phyloP scores from a whole-genome alignment of 2,888 invertebrate species.

The Phaedon cochleariae region DNA sequence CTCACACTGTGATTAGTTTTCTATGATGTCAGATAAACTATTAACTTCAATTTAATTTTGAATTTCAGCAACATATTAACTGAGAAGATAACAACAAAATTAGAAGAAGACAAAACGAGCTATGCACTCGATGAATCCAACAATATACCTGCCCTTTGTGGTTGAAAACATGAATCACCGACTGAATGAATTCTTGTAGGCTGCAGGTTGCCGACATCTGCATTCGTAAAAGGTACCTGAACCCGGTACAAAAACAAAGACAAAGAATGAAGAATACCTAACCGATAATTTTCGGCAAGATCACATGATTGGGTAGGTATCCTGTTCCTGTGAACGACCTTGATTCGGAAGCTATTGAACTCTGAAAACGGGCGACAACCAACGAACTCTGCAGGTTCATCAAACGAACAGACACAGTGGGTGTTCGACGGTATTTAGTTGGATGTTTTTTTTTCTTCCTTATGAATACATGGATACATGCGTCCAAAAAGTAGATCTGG shows the following conservation, averaged over 20 bases:
- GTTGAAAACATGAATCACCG: not conserved
- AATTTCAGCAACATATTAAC: no score
- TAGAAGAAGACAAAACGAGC: no score
- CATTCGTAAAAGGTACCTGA: not conserved
- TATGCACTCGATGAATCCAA: no score
- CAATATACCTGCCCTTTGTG: not conserved
- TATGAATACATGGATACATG: no score
- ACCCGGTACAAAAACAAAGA: not conserved
- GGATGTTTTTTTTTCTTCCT: no score
- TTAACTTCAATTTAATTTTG: no score
- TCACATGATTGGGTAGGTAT: not conserved
- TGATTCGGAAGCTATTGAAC: not conserved
- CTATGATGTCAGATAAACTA: no score
- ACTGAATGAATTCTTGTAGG: slow-evolving; percentile 8
- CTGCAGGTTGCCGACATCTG: not conserved
- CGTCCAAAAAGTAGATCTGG: no score
- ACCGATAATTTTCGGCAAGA: slow-evolving; percentile 1
- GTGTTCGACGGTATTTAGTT: no score
- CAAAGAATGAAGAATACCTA: slow-evolving; percentile 1
- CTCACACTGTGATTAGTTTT: no score
- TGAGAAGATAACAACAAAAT: no score
- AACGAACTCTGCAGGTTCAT: not conserved
- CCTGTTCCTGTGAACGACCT: not conserved
- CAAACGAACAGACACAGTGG: not conserved
- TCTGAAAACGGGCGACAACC: not conserved